These are phyloP conservation scores for Acanthacorydalis orientalis DNA, from an alignment of 2,888 invertebrate genomes.

Conservation along the genomic window DNA sequence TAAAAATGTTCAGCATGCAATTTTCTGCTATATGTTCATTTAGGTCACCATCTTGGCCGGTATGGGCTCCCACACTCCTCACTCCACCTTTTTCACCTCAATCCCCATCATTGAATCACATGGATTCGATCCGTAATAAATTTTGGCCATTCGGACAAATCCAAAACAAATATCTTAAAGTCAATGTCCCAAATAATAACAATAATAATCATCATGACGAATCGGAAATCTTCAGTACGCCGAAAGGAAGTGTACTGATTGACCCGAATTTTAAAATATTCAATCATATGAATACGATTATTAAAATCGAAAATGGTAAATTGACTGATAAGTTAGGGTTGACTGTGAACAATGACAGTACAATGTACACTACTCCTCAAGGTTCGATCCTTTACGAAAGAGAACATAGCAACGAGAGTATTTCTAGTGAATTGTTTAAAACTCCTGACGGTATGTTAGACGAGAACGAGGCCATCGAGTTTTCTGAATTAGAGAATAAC, in stretches of 20 bases:
- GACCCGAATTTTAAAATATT: conserved; percentile 7
- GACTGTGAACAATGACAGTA: background rate
- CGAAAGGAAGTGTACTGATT: conserved; percentile 9
- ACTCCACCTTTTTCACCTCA: conserved; percentile 18
- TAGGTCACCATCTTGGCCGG: conserved; percentile 43
- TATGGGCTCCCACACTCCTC: conserved; percentile 31
- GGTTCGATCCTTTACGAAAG: conserved; percentile 9
- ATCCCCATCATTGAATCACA: conserved; percentile 17
- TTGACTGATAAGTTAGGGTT: background rate
- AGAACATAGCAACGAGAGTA: conserved; percentile 17
- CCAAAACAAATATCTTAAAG: conserved; percentile 6
- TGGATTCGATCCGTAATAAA: conserved; percentile 16
- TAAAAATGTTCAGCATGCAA: conserved; percentile 22
- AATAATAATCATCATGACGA: conserved; percentile 3
- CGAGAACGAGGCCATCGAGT: background rate
- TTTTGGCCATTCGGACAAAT: conserved; percentile 16
- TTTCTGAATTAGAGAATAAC: too few relatives aligned
- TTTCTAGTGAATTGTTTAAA: conserved; percentile 19
- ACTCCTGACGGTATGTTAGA: conserved; percentile 19
- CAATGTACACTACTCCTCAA: background rate
- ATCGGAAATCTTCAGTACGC: conserved; percentile 15
- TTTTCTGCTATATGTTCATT: conserved; percentile 28
- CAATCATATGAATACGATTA: background rate
- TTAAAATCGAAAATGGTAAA: background rate
- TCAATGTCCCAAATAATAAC: background rate